These are phyloP conservation scores for Neodon shergylaensis DNA, from an alignment of 2,113 vertebrate genomes.

Conservation along the genomic window DNA sequence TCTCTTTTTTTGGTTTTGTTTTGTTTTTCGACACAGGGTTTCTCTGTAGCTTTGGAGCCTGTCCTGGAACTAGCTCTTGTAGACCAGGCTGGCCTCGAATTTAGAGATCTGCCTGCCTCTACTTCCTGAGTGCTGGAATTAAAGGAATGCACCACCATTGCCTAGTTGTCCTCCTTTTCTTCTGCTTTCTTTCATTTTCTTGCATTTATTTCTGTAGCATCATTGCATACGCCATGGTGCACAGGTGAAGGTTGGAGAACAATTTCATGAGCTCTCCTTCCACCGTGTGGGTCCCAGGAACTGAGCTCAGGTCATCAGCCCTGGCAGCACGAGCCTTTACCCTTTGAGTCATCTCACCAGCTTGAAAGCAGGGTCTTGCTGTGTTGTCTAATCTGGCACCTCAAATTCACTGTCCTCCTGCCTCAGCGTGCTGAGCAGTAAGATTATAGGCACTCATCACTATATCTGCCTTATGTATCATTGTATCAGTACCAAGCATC, in stretches of 20 bases:
- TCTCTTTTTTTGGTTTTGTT: too few species aligned
- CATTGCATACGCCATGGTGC: too few species aligned
- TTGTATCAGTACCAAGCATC: not conserved
- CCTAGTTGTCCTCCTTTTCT: not conserved
- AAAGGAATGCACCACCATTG: not conserved
- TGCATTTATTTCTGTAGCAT: not conserved
- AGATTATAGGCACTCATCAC: not conserved
- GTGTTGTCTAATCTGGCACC: too few species aligned
- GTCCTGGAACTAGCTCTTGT: not conserved
- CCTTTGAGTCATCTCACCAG: too few species aligned
- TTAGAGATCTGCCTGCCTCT: not conserved
- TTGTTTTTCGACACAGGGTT: too few species aligned
- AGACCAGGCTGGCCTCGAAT: not conserved
- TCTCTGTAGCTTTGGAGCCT: too few species aligned
- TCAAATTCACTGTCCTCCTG: too few species aligned
- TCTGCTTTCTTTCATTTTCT: not conserved
- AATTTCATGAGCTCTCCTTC: not conserved
- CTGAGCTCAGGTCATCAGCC: too few species aligned
- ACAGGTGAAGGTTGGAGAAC: not conserved
- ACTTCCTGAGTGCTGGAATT: not conserved
- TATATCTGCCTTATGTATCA: not conserved
- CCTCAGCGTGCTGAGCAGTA: too few species aligned
- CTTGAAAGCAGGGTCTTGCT: too few species aligned
- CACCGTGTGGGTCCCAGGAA: not conserved
- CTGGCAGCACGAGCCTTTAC: too few species aligned